A percentile compares a stretch with the other conserved stretches of the same genome.
phyloP scores from a whole-genome alignment of 2,113 vertebrate genomes.

The Tilapia sparmanii region DNA sequence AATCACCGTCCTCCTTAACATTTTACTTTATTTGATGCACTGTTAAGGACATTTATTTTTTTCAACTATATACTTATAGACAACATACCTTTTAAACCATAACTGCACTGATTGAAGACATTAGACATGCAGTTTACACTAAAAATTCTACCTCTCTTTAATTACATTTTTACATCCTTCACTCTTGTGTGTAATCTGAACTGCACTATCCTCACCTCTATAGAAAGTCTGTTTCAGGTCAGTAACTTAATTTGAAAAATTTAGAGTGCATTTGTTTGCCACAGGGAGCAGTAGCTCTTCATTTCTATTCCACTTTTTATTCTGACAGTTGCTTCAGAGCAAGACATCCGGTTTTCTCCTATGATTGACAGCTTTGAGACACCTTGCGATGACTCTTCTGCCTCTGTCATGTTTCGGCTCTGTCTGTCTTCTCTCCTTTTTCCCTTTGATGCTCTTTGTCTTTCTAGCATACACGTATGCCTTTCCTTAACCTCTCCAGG shows the following conservation, averaged over 20 bases:
- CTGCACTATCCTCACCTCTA: neutral
- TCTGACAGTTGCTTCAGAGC: slow-evolving; percentile 20
- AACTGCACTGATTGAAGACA: neutral
- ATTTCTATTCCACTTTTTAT: slow-evolving; percentile 35
- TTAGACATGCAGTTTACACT: neutral
- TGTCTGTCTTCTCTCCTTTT: slow-evolving; percentile 14
- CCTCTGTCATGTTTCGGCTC: slow-evolving; percentile 47
- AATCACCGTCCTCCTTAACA: neutral
- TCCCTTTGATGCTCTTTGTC: slow-evolving; percentile 47
- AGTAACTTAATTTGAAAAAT: neutral
- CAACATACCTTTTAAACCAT: neutral
- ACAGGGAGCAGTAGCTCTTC: neutral
- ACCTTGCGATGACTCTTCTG: slow-evolving; percentile 41
- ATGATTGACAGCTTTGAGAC: slow-evolving; percentile 59
- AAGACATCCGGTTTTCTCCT: neutral
- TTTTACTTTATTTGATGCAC: neutral
- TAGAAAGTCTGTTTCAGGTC: neutral
- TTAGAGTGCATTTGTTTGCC: slow-evolving; percentile 2
- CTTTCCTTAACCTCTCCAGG: slow-evolving; percentile 35
- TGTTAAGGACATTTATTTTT: neutral
- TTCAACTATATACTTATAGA: neutral
- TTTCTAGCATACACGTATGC: slow-evolving; percentile 26
- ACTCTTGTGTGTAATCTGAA: neutral
- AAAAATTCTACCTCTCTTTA: neutral
- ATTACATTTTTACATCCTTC: neutral